These are phyloP conservation scores for Halcyon smyrnensis DNA, from an alignment of 2,797 vertebrate species.

Conservation along the genomic window DNA sequence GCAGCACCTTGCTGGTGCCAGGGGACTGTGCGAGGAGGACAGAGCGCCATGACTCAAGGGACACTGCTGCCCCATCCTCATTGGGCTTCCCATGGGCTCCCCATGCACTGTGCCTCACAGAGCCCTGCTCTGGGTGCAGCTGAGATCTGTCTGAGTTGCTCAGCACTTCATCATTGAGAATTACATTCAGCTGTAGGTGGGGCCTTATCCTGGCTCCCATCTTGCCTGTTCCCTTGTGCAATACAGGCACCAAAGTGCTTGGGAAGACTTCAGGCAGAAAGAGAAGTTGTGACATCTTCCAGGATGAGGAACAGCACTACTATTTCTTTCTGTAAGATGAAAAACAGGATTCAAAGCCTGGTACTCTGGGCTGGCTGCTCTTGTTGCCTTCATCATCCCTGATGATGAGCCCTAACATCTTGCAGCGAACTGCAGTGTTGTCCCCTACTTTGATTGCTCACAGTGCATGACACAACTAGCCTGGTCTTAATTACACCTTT, in stretches of 20 bases:
- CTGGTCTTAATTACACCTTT: neutral
- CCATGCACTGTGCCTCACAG: fast-evolving
- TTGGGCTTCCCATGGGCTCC: neutral
- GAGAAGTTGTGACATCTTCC: neutral
- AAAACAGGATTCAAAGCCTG: neutral
- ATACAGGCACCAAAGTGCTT: neutral
- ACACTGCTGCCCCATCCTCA: neutral
- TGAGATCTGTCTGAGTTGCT: neutral
- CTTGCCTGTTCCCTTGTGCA: neutral
- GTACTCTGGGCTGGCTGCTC: neutral
- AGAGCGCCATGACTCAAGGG: neutral
- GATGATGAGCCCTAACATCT: neutral
- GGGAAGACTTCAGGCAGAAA: neutral
- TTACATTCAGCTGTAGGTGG: neutral
- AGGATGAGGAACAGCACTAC: neutral
- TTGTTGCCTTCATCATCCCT: neutral
- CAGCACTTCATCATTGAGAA: neutral
- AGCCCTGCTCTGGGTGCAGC: neutral
- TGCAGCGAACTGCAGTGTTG: neutral
- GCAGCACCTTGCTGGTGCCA: neutral
- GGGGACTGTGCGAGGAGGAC: neutral
- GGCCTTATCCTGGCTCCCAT: neutral
- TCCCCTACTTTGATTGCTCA: neutral
- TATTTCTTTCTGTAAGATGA: neutral
- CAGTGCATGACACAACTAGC: neutral